Base-by-base conservation (phyloP, 2,888 invertebrate species). In the Cyclophora punctaria region DNA sequence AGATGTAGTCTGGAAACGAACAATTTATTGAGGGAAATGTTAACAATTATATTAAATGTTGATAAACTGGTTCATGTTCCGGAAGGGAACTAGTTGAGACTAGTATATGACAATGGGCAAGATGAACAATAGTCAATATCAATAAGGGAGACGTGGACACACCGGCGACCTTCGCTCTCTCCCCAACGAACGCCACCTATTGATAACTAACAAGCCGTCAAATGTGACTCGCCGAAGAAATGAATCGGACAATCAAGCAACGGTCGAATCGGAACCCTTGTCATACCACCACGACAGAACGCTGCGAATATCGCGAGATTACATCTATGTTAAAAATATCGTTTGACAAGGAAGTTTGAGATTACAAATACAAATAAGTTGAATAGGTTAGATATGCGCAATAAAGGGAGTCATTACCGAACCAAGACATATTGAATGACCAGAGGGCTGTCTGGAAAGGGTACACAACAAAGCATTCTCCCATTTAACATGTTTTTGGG, bases 51-150 rank as follows among this genome's bases (percentile, higher is more conserved):
- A 60, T 62, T 67, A 20, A 20, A 20, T 67, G 63, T 68, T 64
- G 57, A 68, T 59, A 45, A 66, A 71, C 72, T 63, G 66, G 67
- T 64, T 69, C 56, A 52, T 57, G 60, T 58, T 62, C 72, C 73
- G 77, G 75, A 81, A 80, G 75, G 79, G 76, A 72, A 69, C 55
- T 60, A 56, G 63, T 76, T 72, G 73, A 78, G 75, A 63, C 56
- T 20, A 20, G 20, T 20, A 20, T 20, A 52, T 59, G 61, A 83
- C 81, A 83, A 83, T 75, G 57, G 53, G 53, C 53, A 56, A 60
- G 63, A 70, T 64, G 69, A 66, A 80, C 78, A 82, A 80, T 75
- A 69, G 62, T 49, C 50, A 57, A 55, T 65, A 75, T 78, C 67
- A 71, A 70, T 63, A 78, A 76, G 78, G 83, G 78, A 53, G 49